Conservation (phyloP, 2,797 vertebrate species). For the Craterocephalus amniculus region DNA sequence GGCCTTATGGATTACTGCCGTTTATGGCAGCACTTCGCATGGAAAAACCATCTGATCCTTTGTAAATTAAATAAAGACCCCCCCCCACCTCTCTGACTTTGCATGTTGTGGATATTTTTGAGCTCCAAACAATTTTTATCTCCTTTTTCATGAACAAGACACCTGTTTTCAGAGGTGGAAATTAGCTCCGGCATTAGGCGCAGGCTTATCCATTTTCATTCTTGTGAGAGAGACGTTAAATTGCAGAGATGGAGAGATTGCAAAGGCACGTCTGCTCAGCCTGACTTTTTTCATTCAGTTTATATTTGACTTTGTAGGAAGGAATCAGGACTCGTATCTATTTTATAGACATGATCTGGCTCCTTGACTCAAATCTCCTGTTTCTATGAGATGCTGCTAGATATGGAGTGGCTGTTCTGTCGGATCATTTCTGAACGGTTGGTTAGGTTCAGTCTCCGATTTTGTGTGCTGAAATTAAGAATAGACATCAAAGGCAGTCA, state of each 20-base stretch:
- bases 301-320: constrained; percentile 30
- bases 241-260: constrained; percentile 47
- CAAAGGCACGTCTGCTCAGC: constrained; percentile 39
- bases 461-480: background rate
- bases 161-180: constrained; percentile 57
- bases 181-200: constrained; percentile 51
- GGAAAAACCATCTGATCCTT: constrained; percentile 66
- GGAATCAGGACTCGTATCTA: constrained; percentile 20
- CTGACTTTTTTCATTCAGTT: constrained; percentile 38
- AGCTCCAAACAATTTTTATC: constrained; percentile 69
- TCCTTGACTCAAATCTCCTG: constrained; percentile 20
- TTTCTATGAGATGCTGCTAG: constrained; percentile 10
- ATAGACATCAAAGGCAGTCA: constrained; percentile 10
- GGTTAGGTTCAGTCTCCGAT: background rate
- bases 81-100: background rate
- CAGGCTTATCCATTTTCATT: constrained; percentile 58
- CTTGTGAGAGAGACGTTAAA: constrained; percentile 57
- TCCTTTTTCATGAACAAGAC: constrained; percentile 50
- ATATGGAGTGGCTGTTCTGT: background rate
- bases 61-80: constrained; percentile 61
- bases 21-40: constrained; percentile 73
- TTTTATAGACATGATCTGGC: constrained; percentile 35
- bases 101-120: constrained; percentile 52
- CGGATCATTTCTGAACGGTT: constrained; percentile 15
- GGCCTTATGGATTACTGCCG: constrained; percentile 80